Conservation (phyloP, 1,140 invertebrate species). For the Dolichoris vasculosae region DNA sequence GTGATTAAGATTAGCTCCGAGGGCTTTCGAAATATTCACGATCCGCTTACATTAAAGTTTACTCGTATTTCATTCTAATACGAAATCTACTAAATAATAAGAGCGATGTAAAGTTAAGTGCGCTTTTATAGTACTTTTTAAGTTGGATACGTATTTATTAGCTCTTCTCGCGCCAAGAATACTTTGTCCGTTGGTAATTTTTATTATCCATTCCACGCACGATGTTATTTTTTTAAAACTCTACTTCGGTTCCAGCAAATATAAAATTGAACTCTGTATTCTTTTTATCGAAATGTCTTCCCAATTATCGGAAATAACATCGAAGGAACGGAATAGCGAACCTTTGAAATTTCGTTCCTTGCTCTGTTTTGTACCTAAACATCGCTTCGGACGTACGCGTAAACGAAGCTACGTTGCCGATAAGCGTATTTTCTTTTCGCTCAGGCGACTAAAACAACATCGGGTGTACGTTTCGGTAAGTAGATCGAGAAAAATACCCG, state of each 20-base stretch:
- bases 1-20: neutral
- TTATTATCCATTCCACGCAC: too few species aligned
- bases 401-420: neutral
- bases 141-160: neutral
- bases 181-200: neutral
- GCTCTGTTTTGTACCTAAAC: too few species aligned
- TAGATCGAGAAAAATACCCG: neutral
- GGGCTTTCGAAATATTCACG: neutral
- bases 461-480: neutral
- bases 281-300: too few species aligned
- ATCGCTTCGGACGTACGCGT: neutral
- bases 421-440: neutral
- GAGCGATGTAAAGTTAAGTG: neutral
- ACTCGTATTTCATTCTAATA: neutral
- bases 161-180: neutral
- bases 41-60: neutral
- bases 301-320: too few species aligned
- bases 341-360: too few species aligned
- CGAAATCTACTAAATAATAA: neutral
- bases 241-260: too few species aligned
- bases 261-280: too few species aligned
- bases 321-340: too few species aligned
- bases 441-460: neutral
- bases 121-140: neutral
- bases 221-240: too few species aligned